Percentiles rank a stretch among this genome's conserved stretches.
Conservation (phyloP, 2,797 vertebrate genomes). For the Microctenopoma stevenorrisi region DNA sequence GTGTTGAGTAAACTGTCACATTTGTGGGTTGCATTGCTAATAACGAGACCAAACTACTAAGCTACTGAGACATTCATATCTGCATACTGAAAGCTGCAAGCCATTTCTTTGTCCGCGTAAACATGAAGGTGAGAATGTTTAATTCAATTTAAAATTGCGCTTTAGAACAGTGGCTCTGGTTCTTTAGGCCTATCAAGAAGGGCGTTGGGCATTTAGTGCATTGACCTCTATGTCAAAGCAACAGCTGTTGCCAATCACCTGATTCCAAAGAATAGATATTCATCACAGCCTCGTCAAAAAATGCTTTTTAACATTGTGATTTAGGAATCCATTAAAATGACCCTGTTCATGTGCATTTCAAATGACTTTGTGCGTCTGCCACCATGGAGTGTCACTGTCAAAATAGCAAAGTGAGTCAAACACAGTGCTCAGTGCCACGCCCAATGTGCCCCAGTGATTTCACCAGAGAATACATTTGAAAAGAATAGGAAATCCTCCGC, state of each 20-base stretch:
- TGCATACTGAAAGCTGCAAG: slow-evolving; percentile 15
- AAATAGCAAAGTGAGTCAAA: slow-evolving; percentile 3
- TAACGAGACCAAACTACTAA: slow-evolving; percentile 14
- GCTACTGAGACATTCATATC: slow-evolving; percentile 20
- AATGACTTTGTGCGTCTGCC: not conserved
- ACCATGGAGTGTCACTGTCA: slow-evolving; percentile 3
- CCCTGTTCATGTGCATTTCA: not conserved
- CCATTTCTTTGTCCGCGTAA: not conserved
- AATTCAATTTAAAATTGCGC: slow-evolving; percentile 56
- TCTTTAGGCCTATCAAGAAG: slow-evolving; percentile 31
- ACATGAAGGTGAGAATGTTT: slow-evolving; percentile 28
- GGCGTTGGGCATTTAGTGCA: slow-evolving; percentile 24
- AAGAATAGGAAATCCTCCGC: slow-evolving; percentile 1
- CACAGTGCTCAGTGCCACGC: not conserved
- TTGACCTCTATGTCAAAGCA: slow-evolving; percentile 31
- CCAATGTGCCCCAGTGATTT: slow-evolving; percentile 1
- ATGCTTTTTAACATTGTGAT: not conserved
- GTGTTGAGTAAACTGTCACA: slow-evolving; percentile 27
- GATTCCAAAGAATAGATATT: not conserved
- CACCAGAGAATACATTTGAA: not conserved
- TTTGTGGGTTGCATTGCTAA: slow-evolving; percentile 6
- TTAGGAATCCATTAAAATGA: not conserved
- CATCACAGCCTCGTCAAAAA: not conserved
- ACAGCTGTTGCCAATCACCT: slow-evolving; percentile 15
- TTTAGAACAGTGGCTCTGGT: slow-evolving; percentile 40